A percentile compares a stretch with the other conserved stretches of the same genome.
These are phyloP conservation scores for Podarcis muralis DNA, from an alignment of 2,113 vertebrate species.

Conservation along the genomic window DNA sequence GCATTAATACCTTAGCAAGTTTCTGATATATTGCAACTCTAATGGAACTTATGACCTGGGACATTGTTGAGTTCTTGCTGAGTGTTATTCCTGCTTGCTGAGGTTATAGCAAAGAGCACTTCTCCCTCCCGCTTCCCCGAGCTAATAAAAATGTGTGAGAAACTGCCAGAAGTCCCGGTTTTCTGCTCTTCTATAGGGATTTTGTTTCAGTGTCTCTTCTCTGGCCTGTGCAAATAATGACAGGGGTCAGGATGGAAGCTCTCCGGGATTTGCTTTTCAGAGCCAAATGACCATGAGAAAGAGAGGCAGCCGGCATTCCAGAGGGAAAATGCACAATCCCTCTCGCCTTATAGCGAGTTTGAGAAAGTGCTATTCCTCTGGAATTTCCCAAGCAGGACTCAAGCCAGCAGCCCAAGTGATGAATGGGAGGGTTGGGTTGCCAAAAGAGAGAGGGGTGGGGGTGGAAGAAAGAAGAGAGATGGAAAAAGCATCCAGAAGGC, in stretches of 20 bases:
- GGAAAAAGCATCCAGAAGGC: neutral
- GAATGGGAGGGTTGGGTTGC: neutral
- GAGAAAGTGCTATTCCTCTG: slow-evolving; percentile 8
- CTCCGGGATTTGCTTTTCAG: slow-evolving; percentile 9
- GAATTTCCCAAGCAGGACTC: neutral
- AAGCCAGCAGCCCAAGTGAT: neutral
- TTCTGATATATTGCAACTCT: neutral
- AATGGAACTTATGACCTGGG: neutral
- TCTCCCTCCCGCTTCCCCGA: neutral
- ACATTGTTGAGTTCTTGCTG: too few species aligned
- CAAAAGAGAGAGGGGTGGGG: neutral
- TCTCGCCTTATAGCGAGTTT: neutral
- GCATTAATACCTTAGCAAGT: neutral
- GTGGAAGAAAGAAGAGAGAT: neutral
- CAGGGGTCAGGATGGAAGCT: neutral
- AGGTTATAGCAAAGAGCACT: neutral
- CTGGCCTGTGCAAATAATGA: neutral
- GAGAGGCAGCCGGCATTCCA: slow-evolving; percentile 7
- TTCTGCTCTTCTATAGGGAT: neutral
- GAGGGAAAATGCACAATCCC: neutral
- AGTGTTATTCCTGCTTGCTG: neutral
- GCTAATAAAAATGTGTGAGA: neutral
- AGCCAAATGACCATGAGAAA: slow-evolving; percentile 20
- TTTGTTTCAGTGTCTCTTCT: neutral
- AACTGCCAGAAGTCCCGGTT: neutral